phyloP scores from a whole-genome alignment of 2,113 vertebrate species.

The Herpailurus yagouaroundi region DNA sequence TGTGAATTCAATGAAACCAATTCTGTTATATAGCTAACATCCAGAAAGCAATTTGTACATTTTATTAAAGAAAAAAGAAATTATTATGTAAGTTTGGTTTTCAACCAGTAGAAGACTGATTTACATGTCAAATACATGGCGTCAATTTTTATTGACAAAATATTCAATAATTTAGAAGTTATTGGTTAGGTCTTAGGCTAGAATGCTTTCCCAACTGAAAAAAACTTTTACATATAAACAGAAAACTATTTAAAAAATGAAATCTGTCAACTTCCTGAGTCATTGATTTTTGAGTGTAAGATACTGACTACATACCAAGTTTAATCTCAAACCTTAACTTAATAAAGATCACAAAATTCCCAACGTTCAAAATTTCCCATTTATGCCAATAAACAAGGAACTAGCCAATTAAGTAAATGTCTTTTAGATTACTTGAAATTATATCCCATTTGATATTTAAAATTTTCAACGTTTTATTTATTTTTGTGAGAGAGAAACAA shows the following conservation, averaged over 20 bases:
- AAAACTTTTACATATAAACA: background rate
- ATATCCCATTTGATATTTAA: background rate
- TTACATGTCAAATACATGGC: background rate
- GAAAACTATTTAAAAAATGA: background rate
- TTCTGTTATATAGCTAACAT: background rate
- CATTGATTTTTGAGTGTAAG: slow-evolving; percentile 8
- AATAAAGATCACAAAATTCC: slow-evolving; percentile 1
- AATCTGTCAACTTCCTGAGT: background rate
- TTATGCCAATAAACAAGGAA: slow-evolving; percentile 1
- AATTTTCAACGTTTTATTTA: no score
- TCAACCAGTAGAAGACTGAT: background rate
- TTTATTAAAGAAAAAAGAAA: background rate
- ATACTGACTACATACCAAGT: background rate
- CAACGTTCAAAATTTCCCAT: background rate
- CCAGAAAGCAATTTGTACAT: background rate
- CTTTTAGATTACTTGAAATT: slow-evolving; percentile 30
- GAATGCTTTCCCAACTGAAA: background rate
- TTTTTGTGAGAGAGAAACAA: no score
- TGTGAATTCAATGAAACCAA: background rate
- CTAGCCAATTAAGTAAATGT: background rate
- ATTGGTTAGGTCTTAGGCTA: background rate
- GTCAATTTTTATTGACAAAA: background rate
- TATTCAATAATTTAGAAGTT: background rate
- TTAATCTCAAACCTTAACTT: background rate
- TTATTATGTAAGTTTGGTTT: background rate